phyloP scores from a whole-genome alignment of 2,797 vertebrate genomes.

The Enteromius anoplus region DNA sequence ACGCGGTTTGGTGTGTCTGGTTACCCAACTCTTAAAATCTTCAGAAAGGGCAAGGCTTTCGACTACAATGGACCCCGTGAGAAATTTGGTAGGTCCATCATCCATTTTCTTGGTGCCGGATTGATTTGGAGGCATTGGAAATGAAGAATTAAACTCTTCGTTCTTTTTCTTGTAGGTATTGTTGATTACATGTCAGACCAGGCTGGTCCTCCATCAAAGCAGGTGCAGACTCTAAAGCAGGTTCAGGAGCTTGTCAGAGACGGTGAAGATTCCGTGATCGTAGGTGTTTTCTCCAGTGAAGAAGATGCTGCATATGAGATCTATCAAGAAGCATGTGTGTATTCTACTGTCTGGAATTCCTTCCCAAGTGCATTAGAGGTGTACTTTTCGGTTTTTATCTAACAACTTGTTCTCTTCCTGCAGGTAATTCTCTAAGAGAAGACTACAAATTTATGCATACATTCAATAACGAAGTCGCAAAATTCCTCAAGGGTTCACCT shows the following conservation, averaged over 20 bases:
- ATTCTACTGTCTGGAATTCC: background rate
- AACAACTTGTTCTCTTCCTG: background rate
- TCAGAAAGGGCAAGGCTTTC: constrained; percentile 91
- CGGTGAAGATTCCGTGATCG: constrained; percentile 88
- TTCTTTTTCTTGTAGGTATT: constrained; percentile 81
- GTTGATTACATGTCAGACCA: constrained; percentile 93
- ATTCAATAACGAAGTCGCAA: constrained; percentile 86
- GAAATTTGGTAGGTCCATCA: constrained; percentile 80
- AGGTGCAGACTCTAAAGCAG: constrained; percentile 86
- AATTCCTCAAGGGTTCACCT: constrained; percentile 82
- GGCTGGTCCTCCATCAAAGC: constrained; percentile 92
- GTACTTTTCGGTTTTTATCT: accelerated
- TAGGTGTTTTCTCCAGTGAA: constrained; percentile 86
- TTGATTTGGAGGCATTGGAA: background rate
- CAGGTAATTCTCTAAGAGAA: constrained; percentile 90
- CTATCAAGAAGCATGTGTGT: constrained; percentile 92
- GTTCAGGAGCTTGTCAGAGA: constrained; percentile 92
- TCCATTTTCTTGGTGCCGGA: background rate
- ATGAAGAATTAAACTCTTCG: background rate
- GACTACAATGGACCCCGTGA: constrained; percentile 96
- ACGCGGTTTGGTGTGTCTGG: constrained; percentile 86
- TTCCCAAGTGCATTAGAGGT: background rate
- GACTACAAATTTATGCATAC: constrained; percentile 93
- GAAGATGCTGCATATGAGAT: constrained; percentile 81
- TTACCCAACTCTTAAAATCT: constrained; percentile 95